phyloP scores from a whole-genome alignment of 2,888 invertebrate species.

The Pterostichus madidus region DNA sequence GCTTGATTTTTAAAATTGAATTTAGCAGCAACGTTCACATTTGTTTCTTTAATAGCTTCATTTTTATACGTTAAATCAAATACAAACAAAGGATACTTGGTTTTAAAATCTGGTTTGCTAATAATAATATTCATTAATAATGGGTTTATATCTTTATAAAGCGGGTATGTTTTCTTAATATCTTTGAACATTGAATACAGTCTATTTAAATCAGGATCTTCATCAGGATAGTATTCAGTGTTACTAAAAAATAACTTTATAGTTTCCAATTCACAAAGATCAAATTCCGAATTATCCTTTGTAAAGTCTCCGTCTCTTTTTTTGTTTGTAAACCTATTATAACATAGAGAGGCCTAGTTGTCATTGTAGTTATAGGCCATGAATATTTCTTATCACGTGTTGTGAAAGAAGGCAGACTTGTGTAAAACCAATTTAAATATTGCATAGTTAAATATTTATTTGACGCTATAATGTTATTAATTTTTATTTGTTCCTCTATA shows the following conservation, averaged over 20 bases:
- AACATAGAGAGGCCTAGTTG: neutral
- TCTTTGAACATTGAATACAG: neutral
- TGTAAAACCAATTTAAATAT: neutral
- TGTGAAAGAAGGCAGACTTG: neutral
- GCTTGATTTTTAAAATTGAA: neutral
- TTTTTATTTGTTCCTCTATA: neutral
- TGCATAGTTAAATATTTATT: conserved; percentile 1
- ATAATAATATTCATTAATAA: neutral
- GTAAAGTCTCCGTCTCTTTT: neutral
- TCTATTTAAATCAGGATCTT: neutral
- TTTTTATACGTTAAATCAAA: neutral
- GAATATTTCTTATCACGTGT: neutral
- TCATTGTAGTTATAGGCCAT: neutral
- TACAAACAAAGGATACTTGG: neutral
- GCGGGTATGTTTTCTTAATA: neutral
- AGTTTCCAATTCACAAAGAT: conserved; percentile 10
- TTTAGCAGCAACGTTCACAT: neutral
- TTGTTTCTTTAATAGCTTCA: neutral
- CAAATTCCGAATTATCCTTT: conserved; percentile 16
- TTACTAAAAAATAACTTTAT: neutral
- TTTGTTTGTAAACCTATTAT: neutral
- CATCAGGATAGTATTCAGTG: neutral
- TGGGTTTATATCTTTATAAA: neutral
- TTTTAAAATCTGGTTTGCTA: neutral
- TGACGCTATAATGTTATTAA: neutral